A percentile compares a stretch with the other conserved stretches of the same genome.
These are phyloP conservation scores for Phodopus roborovskii DNA, from an alignment of 2,113 vertebrate species.

Conservation along the genomic window DNA sequence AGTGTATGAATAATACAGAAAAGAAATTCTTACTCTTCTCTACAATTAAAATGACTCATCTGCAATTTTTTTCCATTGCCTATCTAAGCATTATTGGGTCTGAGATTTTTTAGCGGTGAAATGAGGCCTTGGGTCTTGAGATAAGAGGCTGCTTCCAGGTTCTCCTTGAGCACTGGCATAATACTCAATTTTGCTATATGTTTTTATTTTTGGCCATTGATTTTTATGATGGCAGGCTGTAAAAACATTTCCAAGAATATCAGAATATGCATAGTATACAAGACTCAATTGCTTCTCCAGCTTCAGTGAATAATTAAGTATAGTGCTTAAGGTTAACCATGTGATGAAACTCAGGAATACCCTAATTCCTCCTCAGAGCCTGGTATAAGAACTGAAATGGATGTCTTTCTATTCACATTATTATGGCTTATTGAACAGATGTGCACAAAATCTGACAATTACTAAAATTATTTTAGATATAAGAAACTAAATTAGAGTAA, in stretches of 20 bases:
- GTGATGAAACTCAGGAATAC: background rate
- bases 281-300: background rate
- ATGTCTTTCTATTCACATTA: too few relatives aligned
- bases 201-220: background rate
- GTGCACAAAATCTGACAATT: background rate
- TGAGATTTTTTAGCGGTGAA: background rate
- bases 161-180: background rate
- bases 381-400: background rate
- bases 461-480: background rate
- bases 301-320: background rate
- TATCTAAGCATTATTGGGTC: background rate
- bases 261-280: background rate
- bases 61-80: background rate
- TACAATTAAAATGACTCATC: background rate
- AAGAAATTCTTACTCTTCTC: background rate
- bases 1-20: background rate
- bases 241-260: background rate
- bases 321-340: background rate
- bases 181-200: background rate
- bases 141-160: background rate
- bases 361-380: background rate
- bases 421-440: background rate
- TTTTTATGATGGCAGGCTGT: background rate
- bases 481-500: background rate
- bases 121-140: background rate